Conservation (phyloP, 2,797 vertebrate species). For the Ciconia nigra region DNA sequence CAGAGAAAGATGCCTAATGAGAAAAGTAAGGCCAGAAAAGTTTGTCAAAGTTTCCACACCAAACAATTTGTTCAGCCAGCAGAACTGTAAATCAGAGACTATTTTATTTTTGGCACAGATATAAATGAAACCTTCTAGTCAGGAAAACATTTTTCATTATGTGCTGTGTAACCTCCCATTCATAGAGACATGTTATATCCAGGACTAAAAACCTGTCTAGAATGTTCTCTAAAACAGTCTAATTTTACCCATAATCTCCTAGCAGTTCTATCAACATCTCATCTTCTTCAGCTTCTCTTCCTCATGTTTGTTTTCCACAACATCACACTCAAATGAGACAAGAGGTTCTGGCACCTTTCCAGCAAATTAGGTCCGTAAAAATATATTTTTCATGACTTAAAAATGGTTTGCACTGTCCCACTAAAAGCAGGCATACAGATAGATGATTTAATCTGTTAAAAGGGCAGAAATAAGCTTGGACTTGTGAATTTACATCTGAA, state of each 20-base stretch:
- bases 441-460: neutral
- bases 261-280: neutral
- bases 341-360: neutral
- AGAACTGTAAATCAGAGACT: slow-evolving; percentile 28
- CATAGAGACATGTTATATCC: neutral
- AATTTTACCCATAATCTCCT: neutral
- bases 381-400: neutral
- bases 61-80: slow-evolving; percentile 57
- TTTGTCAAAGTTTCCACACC: slow-evolving; percentile 27
- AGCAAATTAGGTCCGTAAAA: neutral
- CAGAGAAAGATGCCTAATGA: neutral
- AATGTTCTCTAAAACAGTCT: neutral
- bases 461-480: neutral
- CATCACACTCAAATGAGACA: neutral
- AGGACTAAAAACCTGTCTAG: neutral
- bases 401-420: neutral
- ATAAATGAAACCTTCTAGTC: slow-evolving; percentile 36
- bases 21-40: slow-evolving; percentile 28
- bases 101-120: slow-evolving; percentile 53
- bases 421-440: neutral
- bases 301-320: neutral
- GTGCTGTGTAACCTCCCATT: neutral
- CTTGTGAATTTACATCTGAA: neutral
- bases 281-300: neutral
- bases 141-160: slow-evolving; percentile 44